phyloP scores from a whole-genome alignment of 2,888 invertebrate genomes.

The Rhagophthalmus giganteus region DNA sequence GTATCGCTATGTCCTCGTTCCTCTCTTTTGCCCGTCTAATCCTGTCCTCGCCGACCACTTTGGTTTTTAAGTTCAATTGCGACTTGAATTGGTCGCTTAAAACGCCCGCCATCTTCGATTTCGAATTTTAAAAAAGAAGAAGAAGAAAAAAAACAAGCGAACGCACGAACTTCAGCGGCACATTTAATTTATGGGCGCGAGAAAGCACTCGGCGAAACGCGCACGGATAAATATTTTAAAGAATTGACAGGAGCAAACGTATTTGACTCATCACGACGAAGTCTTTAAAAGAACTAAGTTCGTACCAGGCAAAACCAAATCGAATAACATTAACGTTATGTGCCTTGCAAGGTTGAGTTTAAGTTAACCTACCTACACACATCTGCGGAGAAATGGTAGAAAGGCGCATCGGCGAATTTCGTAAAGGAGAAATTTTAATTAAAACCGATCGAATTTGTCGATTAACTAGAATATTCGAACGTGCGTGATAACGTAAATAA shows the following conservation, averaged over 20 bases:
- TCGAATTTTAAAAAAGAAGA: no score
- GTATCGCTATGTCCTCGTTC: slow-evolving; percentile 85
- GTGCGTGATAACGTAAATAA: neutral
- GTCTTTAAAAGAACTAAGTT: slow-evolving; percentile 46
- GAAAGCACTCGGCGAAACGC: no score
- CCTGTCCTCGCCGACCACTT: slow-evolving; percentile 81
- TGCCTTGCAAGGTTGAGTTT: slow-evolving; percentile 43
- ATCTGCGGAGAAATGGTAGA: slow-evolving; percentile 36
- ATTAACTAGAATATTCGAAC: no score
- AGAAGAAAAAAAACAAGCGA: no score
- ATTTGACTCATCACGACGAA: slow-evolving; percentile 42
- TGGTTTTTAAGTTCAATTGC: slow-evolving; percentile 70
- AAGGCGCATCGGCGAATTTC: neutral
- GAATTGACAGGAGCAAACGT: slow-evolving; percentile 17
- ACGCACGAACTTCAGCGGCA: no score
- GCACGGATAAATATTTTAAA: no score
- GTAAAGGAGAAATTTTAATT: neutral
- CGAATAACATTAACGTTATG: slow-evolving; percentile 42
- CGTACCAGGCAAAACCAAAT: slow-evolving; percentile 48
- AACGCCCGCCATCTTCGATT: slow-evolving; percentile 73
- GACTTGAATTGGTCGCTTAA: slow-evolving; percentile 78
- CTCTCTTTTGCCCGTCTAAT: slow-evolving; percentile 78
- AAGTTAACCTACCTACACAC: slow-evolving; percentile 41
- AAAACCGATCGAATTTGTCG: no score
- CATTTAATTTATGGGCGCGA: no score